Base-by-base conservation (phyloP, 2,888 invertebrate species). In the Microplitis manilae region DNA sequence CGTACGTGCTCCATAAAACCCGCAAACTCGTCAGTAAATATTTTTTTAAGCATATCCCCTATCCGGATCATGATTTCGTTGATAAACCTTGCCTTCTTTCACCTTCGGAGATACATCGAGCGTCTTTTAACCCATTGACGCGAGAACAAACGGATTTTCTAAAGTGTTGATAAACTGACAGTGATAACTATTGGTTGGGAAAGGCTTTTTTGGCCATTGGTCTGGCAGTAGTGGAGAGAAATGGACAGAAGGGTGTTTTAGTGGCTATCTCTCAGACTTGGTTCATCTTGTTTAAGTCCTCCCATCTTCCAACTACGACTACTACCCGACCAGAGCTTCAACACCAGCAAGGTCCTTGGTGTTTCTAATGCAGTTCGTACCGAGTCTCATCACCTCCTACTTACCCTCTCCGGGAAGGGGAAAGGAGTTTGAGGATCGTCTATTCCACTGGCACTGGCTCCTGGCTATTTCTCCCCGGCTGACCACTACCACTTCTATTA, bases 251-350 rank as follows among this genome's bases (percentile, higher is more conserved):
- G 86, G 85, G 88, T 88, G 87, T 88, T 87, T 87, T 87, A 87
- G 88, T 84, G 85, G 85, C 88, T 88, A 87, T 88, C 86, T 87
- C 87, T 68, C 68, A 86, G 88, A 88, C 85, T 86, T 79, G 61
- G 79, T 81, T 83, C 81, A 80, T 82, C 83, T 82, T 81, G 79
- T 75, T 61, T 76, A 71, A 71, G 72, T 74, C 76, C 69, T 77
- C 67, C 77, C 74, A 30, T 30, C 30, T 30, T 30, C 30, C 0
- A 30, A 30, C 30, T 20, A 20, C 20, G n/a, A n/a, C n/a, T 30
- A 0, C 30, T 30, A 30, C 30, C 2, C 30, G 2, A 30, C 30
- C 30, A 30, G 0, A 30, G 30, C 73, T 67, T 65, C 50, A 75
- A 15, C 70, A 70, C 41, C 39, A 72, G 50, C 62, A n/a, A 59